Conservation (phyloP, 2,797 vertebrate species). For the Acomys russatus region DNA sequence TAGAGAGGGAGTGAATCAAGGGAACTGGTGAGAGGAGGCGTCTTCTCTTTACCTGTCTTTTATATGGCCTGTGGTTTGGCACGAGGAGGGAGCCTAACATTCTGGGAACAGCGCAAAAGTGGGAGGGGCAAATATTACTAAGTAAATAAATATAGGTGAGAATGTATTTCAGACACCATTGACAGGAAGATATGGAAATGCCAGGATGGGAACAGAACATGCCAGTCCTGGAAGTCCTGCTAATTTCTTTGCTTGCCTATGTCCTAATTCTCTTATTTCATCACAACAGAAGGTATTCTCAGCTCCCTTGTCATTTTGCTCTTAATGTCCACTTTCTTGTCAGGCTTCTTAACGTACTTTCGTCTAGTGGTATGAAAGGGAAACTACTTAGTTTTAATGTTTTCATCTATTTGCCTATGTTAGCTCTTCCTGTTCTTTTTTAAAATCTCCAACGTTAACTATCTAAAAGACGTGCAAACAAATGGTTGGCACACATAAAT, state of each 20-base stretch:
- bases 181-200: neutral
- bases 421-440: neutral
- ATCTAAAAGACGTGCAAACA: neutral
- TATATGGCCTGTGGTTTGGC: neutral
- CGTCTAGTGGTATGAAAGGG: neutral
- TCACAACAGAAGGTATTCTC: neutral
- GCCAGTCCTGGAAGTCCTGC: neutral
- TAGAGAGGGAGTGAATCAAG: neutral
- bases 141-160: neutral
- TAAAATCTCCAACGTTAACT: neutral
- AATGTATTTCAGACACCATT: neutral
- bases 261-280: neutral
- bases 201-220: neutral
- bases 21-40: neutral
- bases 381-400: neutral
- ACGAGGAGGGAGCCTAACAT: neutral
- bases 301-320: neutral
- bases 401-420: neutral
- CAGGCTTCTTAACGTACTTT: neutral
- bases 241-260: neutral
- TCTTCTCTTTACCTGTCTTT: neutral
- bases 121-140: neutral
- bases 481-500: neutral
- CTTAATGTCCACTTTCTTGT: neutral
- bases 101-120: neutral